These are phyloP conservation scores for Porites evermanni DNA, from an alignment of 92 coral and sea anemone species.

Conservation along the genomic window DNA sequence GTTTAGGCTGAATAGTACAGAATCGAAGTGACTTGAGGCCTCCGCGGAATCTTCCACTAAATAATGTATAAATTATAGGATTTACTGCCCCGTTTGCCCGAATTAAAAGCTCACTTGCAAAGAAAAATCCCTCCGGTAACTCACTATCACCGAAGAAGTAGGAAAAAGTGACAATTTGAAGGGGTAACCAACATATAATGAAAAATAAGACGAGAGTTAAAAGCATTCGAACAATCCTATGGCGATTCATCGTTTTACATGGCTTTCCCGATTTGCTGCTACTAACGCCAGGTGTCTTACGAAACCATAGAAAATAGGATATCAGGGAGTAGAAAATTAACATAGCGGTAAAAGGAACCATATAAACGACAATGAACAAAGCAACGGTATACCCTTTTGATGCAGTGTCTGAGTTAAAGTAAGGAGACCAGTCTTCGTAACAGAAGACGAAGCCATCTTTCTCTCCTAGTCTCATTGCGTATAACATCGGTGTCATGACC, in stretches of 20 bases:
- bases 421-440: slow-evolving; percentile 75
- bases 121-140: slow-evolving; percentile 33
- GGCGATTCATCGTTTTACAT: slow-evolving; percentile 28
- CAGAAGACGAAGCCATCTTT: slow-evolving; percentile 46
- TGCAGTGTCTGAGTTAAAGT: slow-evolving; percentile 40
- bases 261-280: slow-evolving; percentile 37
- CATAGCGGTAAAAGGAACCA: slow-evolving; percentile 75
- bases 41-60: slow-evolving; percentile 47
- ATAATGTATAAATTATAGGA: slow-evolving; percentile 47
- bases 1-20: neutral
- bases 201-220: slow-evolving; percentile 61
- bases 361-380: slow-evolving; percentile 76
- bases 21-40: slow-evolving; percentile 17
- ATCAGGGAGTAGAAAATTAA: slow-evolving; percentile 65
- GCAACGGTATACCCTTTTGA: slow-evolving; percentile 69
- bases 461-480: slow-evolving; percentile 49
- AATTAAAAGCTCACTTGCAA: slow-evolving; percentile 54
- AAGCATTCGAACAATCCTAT: slow-evolving; percentile 59
- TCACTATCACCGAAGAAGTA: slow-evolving; percentile 26
- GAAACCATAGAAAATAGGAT: slow-evolving; percentile 74
- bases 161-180: slow-evolving; percentile 62
- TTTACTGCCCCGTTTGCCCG: slow-evolving; percentile 70
- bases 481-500: slow-evolving; percentile 73
- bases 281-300: slow-evolving; percentile 68
- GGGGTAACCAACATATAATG: slow-evolving; percentile 75